Evolutionary conservation across 2,797 vertebrate genomes (phyloP), one percentile per base, ranked within the genome.

Genomic region (Hirundo rustica): DNA sequence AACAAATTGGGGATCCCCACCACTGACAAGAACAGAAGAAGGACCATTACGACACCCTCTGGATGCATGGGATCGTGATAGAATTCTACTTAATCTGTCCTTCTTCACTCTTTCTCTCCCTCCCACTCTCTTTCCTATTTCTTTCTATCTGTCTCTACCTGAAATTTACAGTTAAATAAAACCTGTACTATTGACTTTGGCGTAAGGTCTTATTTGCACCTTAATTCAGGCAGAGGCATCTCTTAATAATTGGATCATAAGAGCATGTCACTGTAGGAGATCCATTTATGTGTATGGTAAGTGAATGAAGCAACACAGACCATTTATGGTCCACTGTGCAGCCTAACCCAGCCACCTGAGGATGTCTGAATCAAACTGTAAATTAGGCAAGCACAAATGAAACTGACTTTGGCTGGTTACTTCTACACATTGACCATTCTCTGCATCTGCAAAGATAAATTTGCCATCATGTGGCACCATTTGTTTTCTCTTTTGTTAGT

Each of bases 401-500:
- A 74, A 53, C 25, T 34, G 30, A 62, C 11, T 78, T 70, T 61
- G 38, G 7, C 26, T 55, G 40, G 48, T 65, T 75, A 4, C 18
- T 61, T 75, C 8, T 25, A 66, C 55, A 47, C 9, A 32, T 57
- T 74, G 22, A 50, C 10, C 20, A 6, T 66, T 54, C 36, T 72
- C 13, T 54, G 11, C 8, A 14, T 18, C 42, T 9, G 2, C 22
- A 30, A 25, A 58, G 30, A 62, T 40, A 64, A 67, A 81, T 54
- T 72, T 72, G 8, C 5, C 27, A 23, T 8, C 10, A 34, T 18
- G 7, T 0, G 0, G 15, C 8, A 44, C 2, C 13, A n/a, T 38
- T 77, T 27, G 3, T 61, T 81, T 82, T 55, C n/a, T 40, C 14
- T 73, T 88, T 87, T 32, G 7, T 51, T 72, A n/a, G 7, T 27